Evolutionary conservation across 2,797 vertebrate species (phyloP), one percentile per base, ranked within the genome.

Genomic region (Vultur gryphus): DNA sequence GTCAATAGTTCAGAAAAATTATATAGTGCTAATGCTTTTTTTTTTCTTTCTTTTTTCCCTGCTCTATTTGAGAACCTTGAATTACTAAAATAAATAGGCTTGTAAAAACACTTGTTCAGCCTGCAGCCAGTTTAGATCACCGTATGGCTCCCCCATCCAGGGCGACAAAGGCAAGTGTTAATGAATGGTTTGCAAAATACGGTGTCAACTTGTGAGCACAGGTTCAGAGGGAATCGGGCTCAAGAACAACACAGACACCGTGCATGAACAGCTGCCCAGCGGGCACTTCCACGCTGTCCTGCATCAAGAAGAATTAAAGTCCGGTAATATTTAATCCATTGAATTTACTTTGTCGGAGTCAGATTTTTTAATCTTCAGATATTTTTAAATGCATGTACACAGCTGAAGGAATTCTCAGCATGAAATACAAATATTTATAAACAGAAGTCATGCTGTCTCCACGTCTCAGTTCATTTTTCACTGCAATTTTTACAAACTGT

Each of bases 341-440:
- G 3, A 80, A 87, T 72, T 78, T 77, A 80, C 25, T 81, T 77
- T 52, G 18, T 23, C 3, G 0, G 39, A 93, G 52, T 65, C 28
- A 70, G 39, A 76, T 72, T 88, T 92, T 89, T 41, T 61, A 83
- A 85, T 92, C 39, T 90, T 80, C 41, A 13, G 24, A 69, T 87
- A 92, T 80, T 87, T 93, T 85, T 81, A 91, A 93, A 92, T 20
- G 35, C 15, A 14, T 65, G 43, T 65, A 76, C 49, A 51, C 57
- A 92, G 65, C 46, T 85, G 66, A 95, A 94, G 76, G 62, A 88
- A 91, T 72, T 87, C 92, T 69, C 84, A 86, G 92, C 82, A 81
- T 62, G 89, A 89, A 89, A 89, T 39, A 84, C 76, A 94, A 94
- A 91, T 93, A 91, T 95, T 92, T 93, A 91, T 72, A 93, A 95